Conservation (phyloP, 1,140 invertebrate species). For the Heterodera schachtii region DNA sequence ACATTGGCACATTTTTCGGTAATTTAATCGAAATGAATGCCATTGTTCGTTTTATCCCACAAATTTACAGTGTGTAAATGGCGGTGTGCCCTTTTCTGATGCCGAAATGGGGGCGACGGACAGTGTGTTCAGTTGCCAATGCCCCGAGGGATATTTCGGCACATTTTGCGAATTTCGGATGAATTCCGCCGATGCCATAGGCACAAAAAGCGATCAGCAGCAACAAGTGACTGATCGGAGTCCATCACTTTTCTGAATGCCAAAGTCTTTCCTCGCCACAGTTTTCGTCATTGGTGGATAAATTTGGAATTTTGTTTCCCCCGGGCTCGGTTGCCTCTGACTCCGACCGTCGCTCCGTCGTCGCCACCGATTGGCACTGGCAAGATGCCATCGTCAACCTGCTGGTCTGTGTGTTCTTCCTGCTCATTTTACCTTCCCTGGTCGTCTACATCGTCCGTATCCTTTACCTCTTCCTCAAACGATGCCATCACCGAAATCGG, state of each 20-base stretch:
- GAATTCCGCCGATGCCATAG: neutral
- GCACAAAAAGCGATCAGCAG: neutral
- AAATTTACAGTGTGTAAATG: conserved; percentile 14
- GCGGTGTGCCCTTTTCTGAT: conserved; percentile 7
- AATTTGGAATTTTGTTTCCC: neutral
- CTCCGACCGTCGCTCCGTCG: too few relatives aligned
- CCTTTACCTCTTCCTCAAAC: conserved; percentile 28
- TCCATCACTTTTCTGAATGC: neutral
- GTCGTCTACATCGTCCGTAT: conserved; percentile 23
- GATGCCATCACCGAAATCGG: conserved; percentile 15
- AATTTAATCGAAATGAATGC: neutral
- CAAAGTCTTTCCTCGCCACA: neutral
- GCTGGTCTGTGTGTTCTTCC: conserved; percentile 23
- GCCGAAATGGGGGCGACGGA: neutral
- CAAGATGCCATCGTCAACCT: conserved; percentile 21
- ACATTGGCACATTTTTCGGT: neutral
- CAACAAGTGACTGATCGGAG: neutral
- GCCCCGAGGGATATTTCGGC: conserved; percentile 14
- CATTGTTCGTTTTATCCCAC: neutral
- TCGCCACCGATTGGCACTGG: neutral
- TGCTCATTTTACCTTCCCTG: conserved; percentile 22
- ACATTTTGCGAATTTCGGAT: conserved; percentile 18
- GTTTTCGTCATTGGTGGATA: neutral
- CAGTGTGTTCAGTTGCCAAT: conserved; percentile 20
- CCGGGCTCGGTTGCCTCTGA: neutral